Conservation (phyloP, 2,797 vertebrate genomes). For the Thunnus albacares region DNA sequence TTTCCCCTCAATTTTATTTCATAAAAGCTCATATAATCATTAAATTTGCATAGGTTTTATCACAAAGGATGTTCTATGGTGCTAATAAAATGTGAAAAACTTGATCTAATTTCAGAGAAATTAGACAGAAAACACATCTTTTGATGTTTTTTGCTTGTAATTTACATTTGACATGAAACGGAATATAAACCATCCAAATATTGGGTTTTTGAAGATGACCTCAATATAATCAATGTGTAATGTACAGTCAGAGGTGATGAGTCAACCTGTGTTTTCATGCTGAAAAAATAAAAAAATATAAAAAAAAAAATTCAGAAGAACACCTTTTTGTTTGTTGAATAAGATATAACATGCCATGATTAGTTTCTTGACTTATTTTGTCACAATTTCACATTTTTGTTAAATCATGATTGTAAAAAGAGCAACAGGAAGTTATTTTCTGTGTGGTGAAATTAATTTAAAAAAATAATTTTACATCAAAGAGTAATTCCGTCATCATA, state of each 20-base stretch:
- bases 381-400: not conserved
- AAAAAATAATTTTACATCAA: too few relatives aligned
- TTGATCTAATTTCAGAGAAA: not conserved
- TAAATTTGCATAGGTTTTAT: not conserved
- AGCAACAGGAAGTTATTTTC: too few relatives aligned
- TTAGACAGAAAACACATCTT: constrained; percentile 1
- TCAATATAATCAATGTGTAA: not conserved
- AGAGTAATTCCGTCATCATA: too few relatives aligned
- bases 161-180: not conserved
- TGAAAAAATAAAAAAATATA: not conserved
- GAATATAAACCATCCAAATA: not conserved
- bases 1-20: not conserved
- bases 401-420: too few relatives aligned
- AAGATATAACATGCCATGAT: not conserved
- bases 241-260: not conserved
- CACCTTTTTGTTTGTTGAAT: not conserved
- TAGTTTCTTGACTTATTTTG: not conserved
- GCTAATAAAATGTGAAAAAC: not conserved
- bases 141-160: not conserved
- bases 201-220: not conserved
- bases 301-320: too few relatives aligned
- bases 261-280: constrained; percentile 4
- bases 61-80: not conserved
- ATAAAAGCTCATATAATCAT: not conserved
- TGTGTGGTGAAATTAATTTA: too few relatives aligned